Conservation (phyloP, 2,888 invertebrate species). For the Candidula unifasciata region DNA sequence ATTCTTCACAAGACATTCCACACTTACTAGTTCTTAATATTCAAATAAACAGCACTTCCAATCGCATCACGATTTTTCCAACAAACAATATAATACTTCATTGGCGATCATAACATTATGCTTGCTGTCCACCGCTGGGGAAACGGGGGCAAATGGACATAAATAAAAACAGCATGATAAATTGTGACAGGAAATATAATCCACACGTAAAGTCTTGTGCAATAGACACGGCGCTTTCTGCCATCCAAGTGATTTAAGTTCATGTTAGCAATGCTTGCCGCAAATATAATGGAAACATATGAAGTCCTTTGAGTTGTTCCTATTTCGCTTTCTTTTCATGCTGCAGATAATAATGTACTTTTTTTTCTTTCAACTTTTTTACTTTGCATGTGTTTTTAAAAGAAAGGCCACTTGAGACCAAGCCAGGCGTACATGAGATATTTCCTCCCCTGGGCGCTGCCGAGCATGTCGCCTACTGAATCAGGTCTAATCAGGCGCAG, state of each 20-base stretch:
- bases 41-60: not conserved
- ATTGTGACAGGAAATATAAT: constrained; percentile 7
- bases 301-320: not conserved
- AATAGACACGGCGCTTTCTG: not conserved
- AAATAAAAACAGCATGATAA: not conserved
- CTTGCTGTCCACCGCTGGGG: not conserved
- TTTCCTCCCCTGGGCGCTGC: constrained; percentile 15
- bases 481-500: constrained; percentile 33
- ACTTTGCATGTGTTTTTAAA: not conserved
- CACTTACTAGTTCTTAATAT: constrained; percentile 14
- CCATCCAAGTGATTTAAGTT: constrained; percentile 8
- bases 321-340: not conserved
- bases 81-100: constrained; percentile 5
- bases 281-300: constrained; percentile 32
- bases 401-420: constrained; percentile 24
- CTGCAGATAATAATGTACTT: not conserved
- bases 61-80: not conserved
- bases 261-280: not conserved
- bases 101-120: not conserved
- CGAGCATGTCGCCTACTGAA: constrained; percentile 31
- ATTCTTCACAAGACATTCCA: not conserved
- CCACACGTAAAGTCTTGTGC: not conserved
- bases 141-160: not conserved
- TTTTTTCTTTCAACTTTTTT: not conserved
- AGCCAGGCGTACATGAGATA: constrained; percentile 27